Conservation (phyloP, 2,113 vertebrate genomes). For the Rhinolophus ferrumequinum region DNA sequence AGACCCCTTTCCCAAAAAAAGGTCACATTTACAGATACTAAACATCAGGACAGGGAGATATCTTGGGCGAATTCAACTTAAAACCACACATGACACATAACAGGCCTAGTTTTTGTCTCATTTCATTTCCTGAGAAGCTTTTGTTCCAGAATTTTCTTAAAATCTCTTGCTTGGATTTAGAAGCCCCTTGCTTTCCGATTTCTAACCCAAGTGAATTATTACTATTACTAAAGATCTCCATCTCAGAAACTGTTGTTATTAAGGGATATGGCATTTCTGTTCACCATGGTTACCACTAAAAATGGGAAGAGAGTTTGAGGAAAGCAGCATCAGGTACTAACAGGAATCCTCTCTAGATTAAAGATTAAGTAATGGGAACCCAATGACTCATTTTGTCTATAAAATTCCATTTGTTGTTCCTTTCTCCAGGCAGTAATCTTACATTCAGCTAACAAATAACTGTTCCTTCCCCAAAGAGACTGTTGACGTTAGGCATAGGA, state of each 20-base stretch:
- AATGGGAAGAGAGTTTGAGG: neutral
- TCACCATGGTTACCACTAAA: neutral
- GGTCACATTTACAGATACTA: neutral
- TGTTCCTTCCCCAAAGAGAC: slow-evolving; percentile 73
- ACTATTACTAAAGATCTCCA: slow-evolving; percentile 77
- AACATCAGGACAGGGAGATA: neutral
- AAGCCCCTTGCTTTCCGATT: slow-evolving; percentile 72
- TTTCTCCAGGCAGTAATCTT: slow-evolving; percentile 77
- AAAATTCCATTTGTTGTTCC: slow-evolving; percentile 81
- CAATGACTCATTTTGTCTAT: slow-evolving; percentile 78
- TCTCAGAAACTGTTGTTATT: slow-evolving; percentile 81
- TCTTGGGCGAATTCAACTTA: neutral
- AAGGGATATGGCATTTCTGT: slow-evolving; percentile 74
- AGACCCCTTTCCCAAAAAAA: neutral
- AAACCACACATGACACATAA: neutral
- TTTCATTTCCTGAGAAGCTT: slow-evolving; percentile 71
- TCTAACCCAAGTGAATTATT: slow-evolving; percentile 76
- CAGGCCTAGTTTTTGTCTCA: neutral
- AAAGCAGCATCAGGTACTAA: neutral
- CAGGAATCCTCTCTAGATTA: slow-evolving; percentile 73
- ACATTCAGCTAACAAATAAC: slow-evolving; percentile 77
- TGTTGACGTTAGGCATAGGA: neutral
- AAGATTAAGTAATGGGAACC: slow-evolving; percentile 79
- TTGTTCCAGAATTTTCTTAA: slow-evolving; percentile 67
- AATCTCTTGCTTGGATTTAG: slow-evolving; percentile 55